A percentile compares a stretch with the other conserved stretches of the same genome.
These are phyloP conservation scores for Aegypius monachus DNA, from an alignment of 2,113 vertebrate genomes.

Conservation along the genomic window DNA sequence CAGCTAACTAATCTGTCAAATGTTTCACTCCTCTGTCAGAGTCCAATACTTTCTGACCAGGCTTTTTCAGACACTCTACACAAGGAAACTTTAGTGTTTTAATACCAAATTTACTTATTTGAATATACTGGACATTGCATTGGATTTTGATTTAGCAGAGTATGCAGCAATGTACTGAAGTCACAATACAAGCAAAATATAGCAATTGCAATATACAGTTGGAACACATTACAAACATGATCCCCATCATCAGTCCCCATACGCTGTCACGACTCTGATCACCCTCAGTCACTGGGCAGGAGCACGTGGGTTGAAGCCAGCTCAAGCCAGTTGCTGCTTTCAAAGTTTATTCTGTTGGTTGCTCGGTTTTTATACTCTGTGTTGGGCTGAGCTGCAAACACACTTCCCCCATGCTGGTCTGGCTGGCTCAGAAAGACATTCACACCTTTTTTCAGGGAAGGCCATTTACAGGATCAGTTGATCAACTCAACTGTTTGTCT, in stretches of 20 bases:
- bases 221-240: neutral
- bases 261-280: fast-evolving
- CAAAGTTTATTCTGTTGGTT: neutral
- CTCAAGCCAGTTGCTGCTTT: neutral
- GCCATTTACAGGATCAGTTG: neutral
- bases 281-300: neutral
- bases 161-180: neutral
- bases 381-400: neutral
- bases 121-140: fast-evolving
- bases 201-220: neutral
- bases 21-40: neutral
- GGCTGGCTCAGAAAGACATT: neutral
- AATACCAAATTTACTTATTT: neutral
- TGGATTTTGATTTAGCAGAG: neutral
- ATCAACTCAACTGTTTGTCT: neutral
- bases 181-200: neutral
- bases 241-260: neutral
- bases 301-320: neutral
- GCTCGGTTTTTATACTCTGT: neutral
- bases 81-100: neutral
- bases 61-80: neutral
- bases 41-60: neutral
- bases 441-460: neutral
- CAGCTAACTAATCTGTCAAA: neutral
- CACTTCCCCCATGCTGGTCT: neutral